Evolutionary conservation across 1,140 invertebrate species (phyloP).

Genomic region (Gerris buenoi): DNA sequence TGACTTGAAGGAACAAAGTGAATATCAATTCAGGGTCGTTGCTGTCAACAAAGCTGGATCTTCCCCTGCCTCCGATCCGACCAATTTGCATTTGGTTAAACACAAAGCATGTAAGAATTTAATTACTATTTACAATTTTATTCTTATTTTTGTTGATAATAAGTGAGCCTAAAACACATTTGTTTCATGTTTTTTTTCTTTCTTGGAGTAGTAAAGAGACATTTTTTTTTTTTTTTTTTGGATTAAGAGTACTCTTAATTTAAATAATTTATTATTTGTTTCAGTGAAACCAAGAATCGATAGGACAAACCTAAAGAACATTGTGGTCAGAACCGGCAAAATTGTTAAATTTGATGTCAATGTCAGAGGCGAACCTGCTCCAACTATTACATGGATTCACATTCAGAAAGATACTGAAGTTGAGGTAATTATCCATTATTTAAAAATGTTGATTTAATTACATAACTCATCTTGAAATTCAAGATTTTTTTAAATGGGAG

Average conservation of each 20-base stretch:
- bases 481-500: no score
- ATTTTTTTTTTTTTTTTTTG: no score
- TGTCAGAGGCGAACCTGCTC: conserved; percentile 84
- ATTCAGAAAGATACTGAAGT: conserved; percentile 33
- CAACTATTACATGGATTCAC: conserved; percentile 76
- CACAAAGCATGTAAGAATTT: conserved; percentile 74
- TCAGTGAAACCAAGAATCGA: conserved; percentile 92
- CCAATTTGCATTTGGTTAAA: conserved; percentile 79
- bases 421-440: conserved; percentile 7
- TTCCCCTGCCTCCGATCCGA: conserved; percentile 84
- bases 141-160: not conserved
- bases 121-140: no score
- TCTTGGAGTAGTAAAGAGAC: no score
- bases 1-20: conserved; percentile 75
- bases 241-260: no score
- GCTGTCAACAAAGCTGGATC: conserved; percentile 93
- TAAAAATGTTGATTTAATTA: no score
- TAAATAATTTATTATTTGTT: conserved; percentile 15
- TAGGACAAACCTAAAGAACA: conserved; percentile 79
- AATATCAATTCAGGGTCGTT: conserved; percentile 88
- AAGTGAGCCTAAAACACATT: no score
- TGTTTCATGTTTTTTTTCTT: no score
- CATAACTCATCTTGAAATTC: no score
- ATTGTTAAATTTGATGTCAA: conserved; percentile 84
- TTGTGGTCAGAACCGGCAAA: conserved; percentile 81